Conservation (phyloP, 2,113 vertebrate genomes). For the Epinephelus lanceolatus region DNA sequence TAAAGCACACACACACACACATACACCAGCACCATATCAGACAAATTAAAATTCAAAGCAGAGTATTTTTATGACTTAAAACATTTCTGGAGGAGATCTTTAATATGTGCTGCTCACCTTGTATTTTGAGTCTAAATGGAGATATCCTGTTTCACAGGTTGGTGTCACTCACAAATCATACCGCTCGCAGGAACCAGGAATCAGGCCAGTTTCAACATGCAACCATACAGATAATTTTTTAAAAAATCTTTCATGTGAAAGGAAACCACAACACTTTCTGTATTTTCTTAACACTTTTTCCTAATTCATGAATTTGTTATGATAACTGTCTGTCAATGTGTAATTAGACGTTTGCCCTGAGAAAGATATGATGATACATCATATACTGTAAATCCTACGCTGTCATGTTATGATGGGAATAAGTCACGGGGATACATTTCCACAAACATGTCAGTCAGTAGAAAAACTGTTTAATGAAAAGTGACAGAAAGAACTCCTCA, state of each 20-base stretch:
- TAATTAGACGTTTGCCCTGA: slow-evolving; percentile 38
- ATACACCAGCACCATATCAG: slow-evolving; percentile 13
- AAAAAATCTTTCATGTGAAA: neutral
- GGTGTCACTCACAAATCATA: slow-evolving; percentile 59
- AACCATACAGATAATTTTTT: neutral
- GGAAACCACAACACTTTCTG: slow-evolving; percentile 24
- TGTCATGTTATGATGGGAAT: slow-evolving; percentile 51
- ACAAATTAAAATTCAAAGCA: slow-evolving; percentile 18
- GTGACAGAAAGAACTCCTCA: slow-evolving; percentile 63
- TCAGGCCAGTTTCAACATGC: slow-evolving; percentile 40
- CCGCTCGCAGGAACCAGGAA: slow-evolving; percentile 42
- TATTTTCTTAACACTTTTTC: slow-evolving; percentile 26
- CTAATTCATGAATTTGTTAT: slow-evolving; percentile 44
- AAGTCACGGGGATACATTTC: slow-evolving; percentile 59
- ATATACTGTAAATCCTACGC: slow-evolving; percentile 39
- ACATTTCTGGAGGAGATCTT: slow-evolving; percentile 48
- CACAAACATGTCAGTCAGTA: slow-evolving; percentile 62
- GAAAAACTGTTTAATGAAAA: slow-evolving; percentile 58
- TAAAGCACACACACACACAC: neutral
- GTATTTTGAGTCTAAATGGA: slow-evolving; percentile 55
- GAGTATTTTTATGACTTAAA: slow-evolving; percentile 52
- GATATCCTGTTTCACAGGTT: slow-evolving; percentile 65
- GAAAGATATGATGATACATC: slow-evolving; percentile 54
- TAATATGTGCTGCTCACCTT: slow-evolving; percentile 31
- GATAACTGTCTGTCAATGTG: slow-evolving; percentile 25